Conservation (phyloP, 2,888 invertebrate genomes). For the Hirtodrosophila trivittata region DNA sequence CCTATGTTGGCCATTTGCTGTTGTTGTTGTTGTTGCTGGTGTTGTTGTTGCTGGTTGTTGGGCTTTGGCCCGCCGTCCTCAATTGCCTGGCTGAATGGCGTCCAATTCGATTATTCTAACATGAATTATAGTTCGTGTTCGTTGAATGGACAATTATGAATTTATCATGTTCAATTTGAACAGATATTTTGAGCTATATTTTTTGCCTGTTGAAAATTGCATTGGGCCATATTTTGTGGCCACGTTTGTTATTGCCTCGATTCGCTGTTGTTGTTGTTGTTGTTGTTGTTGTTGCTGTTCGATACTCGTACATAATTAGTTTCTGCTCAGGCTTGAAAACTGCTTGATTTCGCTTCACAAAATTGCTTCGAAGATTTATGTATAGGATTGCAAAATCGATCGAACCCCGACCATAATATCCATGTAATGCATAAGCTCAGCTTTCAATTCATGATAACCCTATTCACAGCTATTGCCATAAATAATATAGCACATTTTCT, state of each 20-base stretch:
- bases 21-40: conserved; percentile 34
- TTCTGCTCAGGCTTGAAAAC: conserved; percentile 31
- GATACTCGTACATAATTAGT: conserved; percentile 68
- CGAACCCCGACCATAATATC: background rate
- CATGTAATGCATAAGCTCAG: no score
- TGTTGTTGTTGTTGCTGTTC: conserved; percentile 32
- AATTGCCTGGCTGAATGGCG: conserved; percentile 78
- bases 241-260: conserved; percentile 33
- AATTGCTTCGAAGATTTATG: conserved; percentile 59
- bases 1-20: conserved; percentile 70
- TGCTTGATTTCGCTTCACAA: conserved; percentile 30
- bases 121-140: conserved; percentile 80
- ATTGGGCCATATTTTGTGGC: conserved; percentile 52
- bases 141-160: conserved; percentile 80
- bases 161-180: conserved; percentile 80
- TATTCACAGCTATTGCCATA: background rate
- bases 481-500: no score
- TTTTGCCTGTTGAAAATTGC: conserved; percentile 47
- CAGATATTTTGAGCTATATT: conserved; percentile 73
- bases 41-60: conserved; percentile 47
- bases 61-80: conserved; percentile 74
- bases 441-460: conserved; percentile 6
- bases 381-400: conserved; percentile 42
- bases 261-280: conserved; percentile 35
- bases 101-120: conserved; percentile 80